Evolutionary conservation across 2,113 vertebrate genomes (phyloP).

Genomic region (Triplophysa rosa): DNA sequence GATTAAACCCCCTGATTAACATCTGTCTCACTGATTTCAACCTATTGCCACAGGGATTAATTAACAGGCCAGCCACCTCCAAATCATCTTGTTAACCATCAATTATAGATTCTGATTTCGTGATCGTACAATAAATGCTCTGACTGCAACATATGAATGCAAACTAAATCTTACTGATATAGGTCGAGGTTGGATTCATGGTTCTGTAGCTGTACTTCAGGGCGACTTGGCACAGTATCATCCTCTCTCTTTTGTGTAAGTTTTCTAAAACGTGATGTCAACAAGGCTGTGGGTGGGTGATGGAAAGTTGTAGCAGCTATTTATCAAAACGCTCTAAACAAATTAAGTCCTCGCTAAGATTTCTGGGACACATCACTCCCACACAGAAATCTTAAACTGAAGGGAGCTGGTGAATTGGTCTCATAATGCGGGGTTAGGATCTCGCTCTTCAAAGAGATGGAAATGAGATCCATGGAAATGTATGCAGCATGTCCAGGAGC

Average conservation of each 20-base stretch:
- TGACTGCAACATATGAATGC: neutral
- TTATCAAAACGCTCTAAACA: conserved; percentile 24
- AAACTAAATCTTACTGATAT: neutral
- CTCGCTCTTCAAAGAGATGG: neutral
- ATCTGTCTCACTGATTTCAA: conserved; percentile 34
- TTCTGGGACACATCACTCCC: conserved; percentile 15
- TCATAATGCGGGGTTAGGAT: neutral
- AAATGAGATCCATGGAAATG: neutral
- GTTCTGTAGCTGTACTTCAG: neutral
- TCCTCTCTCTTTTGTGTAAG: conserved; percentile 12
- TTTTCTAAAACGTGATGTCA: conserved; percentile 1
- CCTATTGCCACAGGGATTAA: conserved; percentile 39
- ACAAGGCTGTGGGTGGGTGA: conserved; percentile 20
- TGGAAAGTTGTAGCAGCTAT: conserved; percentile 25
- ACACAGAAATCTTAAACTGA: conserved; percentile 21
- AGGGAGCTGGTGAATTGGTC: neutral
- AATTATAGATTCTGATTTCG: conserved; percentile 43
- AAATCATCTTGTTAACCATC: conserved; percentile 55
- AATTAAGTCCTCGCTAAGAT: neutral
- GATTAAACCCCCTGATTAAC: conserved; percentile 52
- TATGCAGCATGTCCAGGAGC: neutral
- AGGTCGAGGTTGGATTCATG: neutral
- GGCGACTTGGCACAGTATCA: neutral
- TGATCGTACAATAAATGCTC: conserved; percentile 1
- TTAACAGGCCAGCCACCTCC: conserved; percentile 57